Evolutionary conservation across 2,113 vertebrate genomes (phyloP).

Genomic region (Lepidothrix coronata): DNA sequence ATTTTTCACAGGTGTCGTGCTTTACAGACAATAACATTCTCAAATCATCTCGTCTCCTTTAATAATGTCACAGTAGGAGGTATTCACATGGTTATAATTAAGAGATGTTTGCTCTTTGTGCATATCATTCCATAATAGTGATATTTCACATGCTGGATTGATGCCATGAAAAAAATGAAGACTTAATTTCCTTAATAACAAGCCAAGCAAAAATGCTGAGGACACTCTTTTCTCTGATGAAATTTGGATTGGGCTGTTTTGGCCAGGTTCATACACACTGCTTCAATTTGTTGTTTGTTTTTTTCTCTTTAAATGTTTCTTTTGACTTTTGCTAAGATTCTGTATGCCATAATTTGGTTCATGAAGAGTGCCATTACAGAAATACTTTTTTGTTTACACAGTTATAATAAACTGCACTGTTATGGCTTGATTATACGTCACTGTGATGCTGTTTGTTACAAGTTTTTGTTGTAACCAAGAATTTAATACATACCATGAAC

Average conservation of each 20-base stretch:
- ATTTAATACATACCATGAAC: background rate
- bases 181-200: background rate
- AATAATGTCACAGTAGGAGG: background rate
- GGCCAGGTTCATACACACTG: background rate
- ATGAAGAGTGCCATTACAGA: background rate
- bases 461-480: background rate
- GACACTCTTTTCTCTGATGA: background rate
- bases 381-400: slow-evolving; percentile 50
- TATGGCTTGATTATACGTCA: background rate
- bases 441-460: background rate
- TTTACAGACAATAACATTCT: background rate
- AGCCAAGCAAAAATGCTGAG: background rate
- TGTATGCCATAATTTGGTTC: background rate
- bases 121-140: background rate
- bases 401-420: slow-evolving; percentile 24
- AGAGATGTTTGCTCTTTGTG: background rate
- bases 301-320: background rate
- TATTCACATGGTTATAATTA: background rate
- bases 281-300: background rate
- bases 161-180: background rate
- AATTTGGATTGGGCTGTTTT: background rate
- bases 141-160: background rate
- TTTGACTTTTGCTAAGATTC: background rate
- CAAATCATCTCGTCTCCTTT: background rate
- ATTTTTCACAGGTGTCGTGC: background rate